A percentile compares a stretch with the other conserved stretches of the same genome.
These are phyloP conservation scores for Lasiurus cinereus DNA, from an alignment of 2,113 vertebrate species.

Conservation along the genomic window DNA sequence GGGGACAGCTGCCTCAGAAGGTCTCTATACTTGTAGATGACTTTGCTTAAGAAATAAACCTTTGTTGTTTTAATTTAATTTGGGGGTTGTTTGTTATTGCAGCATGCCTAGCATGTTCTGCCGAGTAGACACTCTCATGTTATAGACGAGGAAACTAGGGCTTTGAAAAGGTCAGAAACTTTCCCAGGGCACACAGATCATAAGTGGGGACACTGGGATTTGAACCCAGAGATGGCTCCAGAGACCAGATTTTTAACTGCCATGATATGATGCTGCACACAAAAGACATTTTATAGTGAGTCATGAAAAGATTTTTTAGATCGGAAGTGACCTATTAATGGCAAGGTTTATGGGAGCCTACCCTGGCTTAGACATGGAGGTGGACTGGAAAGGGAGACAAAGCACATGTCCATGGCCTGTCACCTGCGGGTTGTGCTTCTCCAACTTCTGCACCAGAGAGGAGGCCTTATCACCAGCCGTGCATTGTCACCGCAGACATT, in stretches of 20 bases:
- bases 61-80: background rate
- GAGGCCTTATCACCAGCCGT: background rate
- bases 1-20: background rate
- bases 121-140: background rate
- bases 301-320: background rate
- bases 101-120: background rate
- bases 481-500: background rate
- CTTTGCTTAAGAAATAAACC: slow-evolving; percentile 7
- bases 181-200: background rate
- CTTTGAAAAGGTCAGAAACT: background rate
- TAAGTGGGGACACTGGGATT: background rate
- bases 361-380: background rate
- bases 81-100: background rate
- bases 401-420: background rate
- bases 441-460: background rate
- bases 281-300: background rate
- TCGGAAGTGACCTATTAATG: background rate
- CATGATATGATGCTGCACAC: background rate
- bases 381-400: background rate
- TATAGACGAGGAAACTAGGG: background rate
- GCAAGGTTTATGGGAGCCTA: background rate
- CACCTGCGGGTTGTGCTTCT: background rate
- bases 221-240: background rate
- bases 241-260: background rate
- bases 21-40: background rate